Percentiles rank a stretch among this genome's conserved stretches.
Evolutionary conservation across 2,113 vertebrate genomes (phyloP).

Genomic region (Haliaeetus leucogaster): DNA sequence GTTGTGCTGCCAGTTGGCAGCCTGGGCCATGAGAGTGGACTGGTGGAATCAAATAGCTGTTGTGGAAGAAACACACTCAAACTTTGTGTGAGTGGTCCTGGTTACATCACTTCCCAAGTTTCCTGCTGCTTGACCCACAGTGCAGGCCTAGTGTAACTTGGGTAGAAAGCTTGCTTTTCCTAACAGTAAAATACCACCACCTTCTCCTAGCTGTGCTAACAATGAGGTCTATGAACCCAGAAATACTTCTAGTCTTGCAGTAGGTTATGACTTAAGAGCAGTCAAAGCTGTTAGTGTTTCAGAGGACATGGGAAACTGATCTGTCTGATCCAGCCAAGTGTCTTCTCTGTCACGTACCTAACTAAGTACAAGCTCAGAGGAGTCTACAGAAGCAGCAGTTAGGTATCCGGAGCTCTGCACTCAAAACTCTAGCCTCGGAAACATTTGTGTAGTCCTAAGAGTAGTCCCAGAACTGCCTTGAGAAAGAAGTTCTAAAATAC

Average conservation of each 20-base stretch:
- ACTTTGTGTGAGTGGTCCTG: conserved; percentile 27
- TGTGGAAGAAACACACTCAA: conserved; percentile 1
- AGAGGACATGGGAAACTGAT: neutral
- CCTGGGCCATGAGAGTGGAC: neutral
- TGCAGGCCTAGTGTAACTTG: neutral
- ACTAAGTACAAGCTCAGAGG: neutral
- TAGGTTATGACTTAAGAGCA: neutral
- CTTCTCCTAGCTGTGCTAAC: neutral
- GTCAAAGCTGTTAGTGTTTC: neutral
- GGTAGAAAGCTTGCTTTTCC: conserved; percentile 2
- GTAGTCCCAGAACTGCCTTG: neutral
- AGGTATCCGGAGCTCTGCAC: neutral
- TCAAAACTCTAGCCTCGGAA: neutral
- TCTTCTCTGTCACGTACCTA: neutral
- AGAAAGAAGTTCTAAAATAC: neutral
- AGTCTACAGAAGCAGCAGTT: neutral
- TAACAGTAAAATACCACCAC: neutral
- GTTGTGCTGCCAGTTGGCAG: conserved; percentile 58
- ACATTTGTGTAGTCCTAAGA: neutral
- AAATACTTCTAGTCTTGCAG: neutral
- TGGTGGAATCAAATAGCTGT: conserved; percentile 13
- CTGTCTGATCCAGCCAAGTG: neutral
- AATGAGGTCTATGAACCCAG: neutral
- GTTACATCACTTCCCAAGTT: neutral
- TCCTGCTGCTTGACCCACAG: neutral